Base-by-base conservation (phyloP, 1,140 invertebrate species). In the Zophobas atratus region DNA sequence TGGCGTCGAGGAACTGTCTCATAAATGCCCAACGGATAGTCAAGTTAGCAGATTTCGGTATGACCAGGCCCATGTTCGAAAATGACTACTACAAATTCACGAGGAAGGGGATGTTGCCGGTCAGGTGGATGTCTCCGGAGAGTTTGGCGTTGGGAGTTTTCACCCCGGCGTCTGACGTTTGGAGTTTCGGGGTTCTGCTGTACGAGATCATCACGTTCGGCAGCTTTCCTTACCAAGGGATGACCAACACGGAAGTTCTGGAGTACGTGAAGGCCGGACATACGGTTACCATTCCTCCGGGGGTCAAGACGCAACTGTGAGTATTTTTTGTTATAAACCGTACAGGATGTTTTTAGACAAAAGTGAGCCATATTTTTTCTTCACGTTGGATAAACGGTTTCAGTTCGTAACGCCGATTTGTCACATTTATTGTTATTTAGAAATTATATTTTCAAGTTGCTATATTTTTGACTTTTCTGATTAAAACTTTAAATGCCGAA, bases 111-210 rank as follows among this genome's bases (percentile, higher is more conserved):
- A 94, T 97, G 89, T 86, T 97, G 56, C 97, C 97, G 0, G 96
- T 98, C 8, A 88, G 96, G 82, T 98, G 97, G 97, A 98, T 98
- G 97, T 91, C 95, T 0, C 95, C 95, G 0, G 95, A 97, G 87
- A 93, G 92, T 63, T 85, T 97, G 1, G 90, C 88, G 0, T 86
- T 94, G 5, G 95, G 95, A n/a, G 88, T 95, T n/a, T 97, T 96
- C 84, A 95, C 94, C 3, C 90, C 93, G 6, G 92, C 92, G 1
- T 95, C 95, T 0, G 96, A 97, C 85, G 91, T 97, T 34, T 97
- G 95, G 95, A 93, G 94, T 32, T 96, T 92, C 82, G 95, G 95
- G 6, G 93, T 97, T 36, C 86, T 97, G 2, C 86, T 97, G 0
- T 96, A 94, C 83, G 95, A 97, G 85, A 93, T 96, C 36, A 91